A percentile compares a stretch with the other conserved stretches of the same genome.
Conservation (phyloP, 2,888 invertebrate species). For the Clistopyga incitator region DNA sequence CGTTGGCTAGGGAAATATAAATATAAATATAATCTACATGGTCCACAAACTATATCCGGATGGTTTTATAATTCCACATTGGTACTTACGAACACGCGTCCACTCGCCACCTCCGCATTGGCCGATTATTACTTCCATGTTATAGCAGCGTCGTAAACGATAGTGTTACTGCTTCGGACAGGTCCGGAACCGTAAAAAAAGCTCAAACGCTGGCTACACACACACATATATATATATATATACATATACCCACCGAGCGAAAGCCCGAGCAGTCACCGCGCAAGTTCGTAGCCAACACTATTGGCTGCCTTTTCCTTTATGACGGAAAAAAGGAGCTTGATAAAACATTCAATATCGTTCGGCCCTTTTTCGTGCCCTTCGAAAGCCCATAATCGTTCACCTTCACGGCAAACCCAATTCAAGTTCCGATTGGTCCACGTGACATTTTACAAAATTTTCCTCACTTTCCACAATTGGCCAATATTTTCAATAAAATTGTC, state of each 20-base stretch:
- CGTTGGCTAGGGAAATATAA: neutral
- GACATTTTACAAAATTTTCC: neutral
- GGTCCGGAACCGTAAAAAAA: slow-evolving; percentile 25
- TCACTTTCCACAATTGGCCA: neutral
- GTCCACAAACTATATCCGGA: neutral
- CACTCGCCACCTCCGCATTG: slow-evolving; percentile 17
- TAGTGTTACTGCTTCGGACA: slow-evolving; percentile 15
- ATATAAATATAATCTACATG: neutral
- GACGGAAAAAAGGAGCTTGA: slow-evolving; percentile 20
- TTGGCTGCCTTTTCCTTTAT: neutral
- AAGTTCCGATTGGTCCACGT: neutral
- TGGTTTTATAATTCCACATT: slow-evolving; percentile 26
- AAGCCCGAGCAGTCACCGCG: neutral
- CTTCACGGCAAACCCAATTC: neutral
- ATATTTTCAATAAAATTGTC: neutral
- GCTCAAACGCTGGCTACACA: neutral
- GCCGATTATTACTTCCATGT: slow-evolving; percentile 42
- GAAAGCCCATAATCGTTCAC: neutral
- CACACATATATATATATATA: too few species aligned
- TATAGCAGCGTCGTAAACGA: slow-evolving; percentile 28
- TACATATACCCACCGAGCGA: neutral
- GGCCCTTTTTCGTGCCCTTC: neutral
- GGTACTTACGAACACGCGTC: slow-evolving; percentile 41
- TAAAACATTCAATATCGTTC: neutral
- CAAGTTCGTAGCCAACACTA: neutral